Evolutionary conservation across 2,888 invertebrate species (phyloP).

Genomic region (Nematopogon swammerdamellus): DNA sequence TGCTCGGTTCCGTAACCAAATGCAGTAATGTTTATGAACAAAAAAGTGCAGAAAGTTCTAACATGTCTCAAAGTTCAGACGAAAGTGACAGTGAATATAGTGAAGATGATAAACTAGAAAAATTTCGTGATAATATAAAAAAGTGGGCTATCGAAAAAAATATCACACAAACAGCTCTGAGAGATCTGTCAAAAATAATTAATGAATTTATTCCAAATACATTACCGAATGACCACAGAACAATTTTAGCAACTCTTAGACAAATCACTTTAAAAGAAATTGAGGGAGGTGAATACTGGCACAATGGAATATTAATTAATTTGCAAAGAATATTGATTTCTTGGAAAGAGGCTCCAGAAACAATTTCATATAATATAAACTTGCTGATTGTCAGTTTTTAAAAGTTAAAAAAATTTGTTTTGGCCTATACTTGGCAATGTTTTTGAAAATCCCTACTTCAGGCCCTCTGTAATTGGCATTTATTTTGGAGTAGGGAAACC

Average conservation of each 20-base stretch:
- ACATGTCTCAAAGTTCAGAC: background rate
- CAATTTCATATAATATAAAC: slow-evolving; percentile 2
- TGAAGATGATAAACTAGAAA: no score
- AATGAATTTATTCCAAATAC: background rate
- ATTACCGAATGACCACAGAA: slow-evolving; percentile 2
- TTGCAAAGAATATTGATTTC: background rate
- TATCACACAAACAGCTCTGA: slow-evolving; percentile 5
- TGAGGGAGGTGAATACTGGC: slow-evolving; percentile 7
- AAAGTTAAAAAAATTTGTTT: slow-evolving; percentile 6
- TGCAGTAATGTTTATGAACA: background rate
- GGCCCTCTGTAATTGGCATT: slow-evolving; percentile 4
- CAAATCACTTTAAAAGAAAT: background rate
- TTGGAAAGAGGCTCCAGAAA: background rate
- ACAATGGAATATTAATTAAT: slow-evolving; percentile 1
- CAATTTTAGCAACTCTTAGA: slow-evolving; percentile 2
- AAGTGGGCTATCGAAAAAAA: slow-evolving; percentile 5
- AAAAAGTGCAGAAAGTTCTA: background rate
- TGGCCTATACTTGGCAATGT: slow-evolving; percentile 7
- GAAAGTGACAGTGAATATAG: background rate
- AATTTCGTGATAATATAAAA: background rate
- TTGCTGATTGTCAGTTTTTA: slow-evolving; percentile 6
- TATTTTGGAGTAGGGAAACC: slow-evolving; percentile 6
- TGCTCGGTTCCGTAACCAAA: background rate
- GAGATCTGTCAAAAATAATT: slow-evolving; percentile 1
- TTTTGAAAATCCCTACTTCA: slow-evolving; percentile 1